These are phyloP conservation scores for Nansenia antarctica DNA, from an alignment of 2,113 vertebrate genomes.

Conservation along the genomic window DNA sequence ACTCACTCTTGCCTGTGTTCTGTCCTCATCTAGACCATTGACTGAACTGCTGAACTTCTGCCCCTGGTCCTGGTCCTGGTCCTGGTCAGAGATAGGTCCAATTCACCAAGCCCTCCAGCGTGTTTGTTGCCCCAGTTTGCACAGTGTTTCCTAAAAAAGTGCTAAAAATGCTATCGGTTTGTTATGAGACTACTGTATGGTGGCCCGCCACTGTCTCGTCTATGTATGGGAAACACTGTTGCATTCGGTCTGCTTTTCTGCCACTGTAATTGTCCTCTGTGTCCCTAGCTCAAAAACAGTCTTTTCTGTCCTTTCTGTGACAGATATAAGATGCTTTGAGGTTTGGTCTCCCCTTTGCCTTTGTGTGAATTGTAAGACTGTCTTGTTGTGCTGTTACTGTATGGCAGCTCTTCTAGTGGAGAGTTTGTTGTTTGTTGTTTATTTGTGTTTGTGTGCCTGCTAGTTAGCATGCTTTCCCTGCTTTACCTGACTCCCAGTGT, in stretches of 20 bases:
- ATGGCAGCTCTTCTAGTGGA: not conserved
- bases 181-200: too few relatives aligned
- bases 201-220: too few relatives aligned
- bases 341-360: not conserved
- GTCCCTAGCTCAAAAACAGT: not conserved
- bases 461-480: conserved; percentile 25
- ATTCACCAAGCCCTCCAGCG: not conserved
- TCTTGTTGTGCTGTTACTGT: not conserved
- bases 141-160: too few relatives aligned
- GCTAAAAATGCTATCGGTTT: too few relatives aligned
- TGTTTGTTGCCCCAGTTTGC: not conserved
- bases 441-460: not conserved
- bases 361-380: not conserved
- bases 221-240: too few relatives aligned
- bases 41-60: not conserved
- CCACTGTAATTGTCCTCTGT: not conserved
- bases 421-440: not conserved
- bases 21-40: not conserved
- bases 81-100: too few relatives aligned
- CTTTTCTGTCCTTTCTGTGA: not conserved
- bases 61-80: too few relatives aligned
- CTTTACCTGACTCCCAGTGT: conserved; percentile 67
- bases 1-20: not conserved
- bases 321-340: not conserved
- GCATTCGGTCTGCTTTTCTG: not conserved